Percentiles rank a stretch among this genome's conserved stretches.
phyloP scores from a whole-genome alignment of 2,113 vertebrate species.

The Entomyzon cyanotis region DNA sequence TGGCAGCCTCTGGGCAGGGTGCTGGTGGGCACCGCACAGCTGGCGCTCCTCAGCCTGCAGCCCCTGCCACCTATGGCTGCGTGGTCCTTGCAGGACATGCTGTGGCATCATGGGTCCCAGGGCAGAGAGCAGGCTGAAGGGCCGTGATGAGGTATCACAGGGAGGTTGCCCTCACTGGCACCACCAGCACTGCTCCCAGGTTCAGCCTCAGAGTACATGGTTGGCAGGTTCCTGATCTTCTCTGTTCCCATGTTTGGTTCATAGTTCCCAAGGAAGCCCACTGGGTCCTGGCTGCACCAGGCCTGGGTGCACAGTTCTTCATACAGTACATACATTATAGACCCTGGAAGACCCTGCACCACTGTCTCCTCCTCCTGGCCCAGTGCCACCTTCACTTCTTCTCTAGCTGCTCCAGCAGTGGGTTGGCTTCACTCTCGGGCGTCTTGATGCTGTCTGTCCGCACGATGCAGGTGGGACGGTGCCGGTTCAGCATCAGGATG shows the following conservation, averaged over 20 bases:
- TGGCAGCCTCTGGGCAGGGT: background rate
- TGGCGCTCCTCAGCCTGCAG: background rate
- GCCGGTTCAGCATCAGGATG: constrained; percentile 92
- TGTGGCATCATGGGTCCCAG: background rate
- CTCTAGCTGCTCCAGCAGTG: constrained; percentile 87
- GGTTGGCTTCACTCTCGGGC: constrained; percentile 85
- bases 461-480: constrained; percentile 94
- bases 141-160: background rate
- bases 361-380: constrained; percentile 52
- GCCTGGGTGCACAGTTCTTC: constrained; percentile 61
- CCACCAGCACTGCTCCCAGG: background rate
- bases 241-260: constrained; percentile 25
- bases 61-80: background rate
- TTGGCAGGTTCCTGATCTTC: constrained; percentile 55
- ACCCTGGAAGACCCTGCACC: constrained; percentile 59
- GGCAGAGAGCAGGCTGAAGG: background rate
- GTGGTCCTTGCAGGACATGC: background rate
- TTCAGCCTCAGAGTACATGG: constrained; percentile 30
- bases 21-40: rapidly evolving
- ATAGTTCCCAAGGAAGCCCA: constrained; percentile 59
- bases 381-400: constrained; percentile 78
- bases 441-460: constrained; percentile 92
- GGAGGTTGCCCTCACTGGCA: background rate
- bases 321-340: constrained; percentile 57
- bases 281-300: constrained; percentile 40